phyloP scores from a whole-genome alignment of 1,140 invertebrate species.

The Heliconius congener region DNA sequence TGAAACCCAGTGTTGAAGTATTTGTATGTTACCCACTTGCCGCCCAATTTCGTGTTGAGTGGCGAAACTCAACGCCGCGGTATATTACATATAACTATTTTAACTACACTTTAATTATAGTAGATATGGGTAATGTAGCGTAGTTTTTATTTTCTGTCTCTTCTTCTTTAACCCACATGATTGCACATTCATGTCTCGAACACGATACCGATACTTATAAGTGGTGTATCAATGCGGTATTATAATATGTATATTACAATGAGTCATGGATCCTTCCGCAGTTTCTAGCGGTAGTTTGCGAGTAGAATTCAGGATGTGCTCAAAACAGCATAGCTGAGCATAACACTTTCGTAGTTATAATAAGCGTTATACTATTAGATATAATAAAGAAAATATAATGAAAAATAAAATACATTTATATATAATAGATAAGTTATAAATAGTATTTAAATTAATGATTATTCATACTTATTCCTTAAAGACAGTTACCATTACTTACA shows the following conservation, averaged over 20 bases:
- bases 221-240: not conserved
- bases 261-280: conserved; percentile 31
- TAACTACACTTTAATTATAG: not conserved
- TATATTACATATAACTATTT: not conserved
- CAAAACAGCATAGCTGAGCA: not conserved
- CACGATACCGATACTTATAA: conserved; percentile 3
- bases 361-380: not conserved
- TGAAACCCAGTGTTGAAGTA: too few species aligned
- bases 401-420: not conserved
- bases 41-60: too few species aligned
- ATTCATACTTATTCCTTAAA: too few species aligned
- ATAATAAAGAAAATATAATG: not conserved
- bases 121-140: not conserved
- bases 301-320: conserved; percentile 28
- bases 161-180: not conserved
- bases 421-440: too few species aligned
- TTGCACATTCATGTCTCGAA: not conserved
- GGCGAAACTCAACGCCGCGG: too few species aligned
- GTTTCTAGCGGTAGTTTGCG: conserved; percentile 30
- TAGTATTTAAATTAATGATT: too few species aligned
- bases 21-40: too few species aligned
- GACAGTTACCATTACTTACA: too few species aligned
- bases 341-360: not conserved
- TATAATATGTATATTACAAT: conserved; percentile 29
- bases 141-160: not conserved